These are phyloP conservation scores for Incurvaria masculella DNA, from an alignment of 2,888 invertebrate species.

Conservation along the genomic window DNA sequence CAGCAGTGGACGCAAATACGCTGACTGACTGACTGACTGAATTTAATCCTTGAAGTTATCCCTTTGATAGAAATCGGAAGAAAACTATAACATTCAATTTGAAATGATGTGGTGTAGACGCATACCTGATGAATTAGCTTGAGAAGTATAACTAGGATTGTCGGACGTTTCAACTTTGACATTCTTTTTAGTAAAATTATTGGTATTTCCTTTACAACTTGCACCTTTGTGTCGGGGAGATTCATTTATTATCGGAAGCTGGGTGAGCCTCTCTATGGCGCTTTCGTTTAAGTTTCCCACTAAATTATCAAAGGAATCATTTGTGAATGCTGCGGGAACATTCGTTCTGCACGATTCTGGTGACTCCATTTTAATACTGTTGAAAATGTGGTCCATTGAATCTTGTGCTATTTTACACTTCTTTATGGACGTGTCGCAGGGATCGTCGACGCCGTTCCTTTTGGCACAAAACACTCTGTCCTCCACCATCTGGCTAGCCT, in stretches of 20 bases:
- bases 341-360: constrained; percentile 30
- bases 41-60: too few species aligned
- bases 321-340: constrained; percentile 31
- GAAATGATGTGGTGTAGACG: not conserved
- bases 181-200: not conserved
- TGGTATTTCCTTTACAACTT: constrained; percentile 16
- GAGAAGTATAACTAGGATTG: not conserved
- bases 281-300: constrained; percentile 47
- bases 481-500: constrained; percentile 48
- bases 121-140: not conserved
- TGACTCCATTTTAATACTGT: constrained; percentile 37
- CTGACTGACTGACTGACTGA: too few species aligned
- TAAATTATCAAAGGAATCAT: constrained; percentile 49
- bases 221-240: constrained; percentile 18
- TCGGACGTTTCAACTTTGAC: not conserved
- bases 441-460: not conserved
- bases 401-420: constrained; percentile 35
- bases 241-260: constrained; percentile 30
- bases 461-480: constrained; percentile 30
- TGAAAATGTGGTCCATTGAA: constrained; percentile 41
- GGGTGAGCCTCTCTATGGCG: constrained; percentile 39
- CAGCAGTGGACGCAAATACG: too few species aligned
- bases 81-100: too few species aligned
- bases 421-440: not conserved
- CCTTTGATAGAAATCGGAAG: too few species aligned